phyloP scores from a whole-genome alignment of 1,140 invertebrate genomes.

The silkworm (Bombyx mori) region DNA sequence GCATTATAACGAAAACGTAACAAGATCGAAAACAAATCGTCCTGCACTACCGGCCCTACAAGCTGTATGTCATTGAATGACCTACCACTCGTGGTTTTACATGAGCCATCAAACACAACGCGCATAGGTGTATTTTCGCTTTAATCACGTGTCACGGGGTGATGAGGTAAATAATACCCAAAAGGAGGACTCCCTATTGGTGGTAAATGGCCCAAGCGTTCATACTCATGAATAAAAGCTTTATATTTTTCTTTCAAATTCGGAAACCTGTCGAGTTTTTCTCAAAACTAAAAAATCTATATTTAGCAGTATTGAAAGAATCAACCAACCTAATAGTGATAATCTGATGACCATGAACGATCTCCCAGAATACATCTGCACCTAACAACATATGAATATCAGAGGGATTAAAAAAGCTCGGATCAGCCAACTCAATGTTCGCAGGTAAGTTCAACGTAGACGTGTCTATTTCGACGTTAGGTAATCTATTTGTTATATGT shows the following conservation, averaged over 20 bases:
- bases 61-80: constrained; percentile 1
- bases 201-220: not conserved
- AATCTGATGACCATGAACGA: too few species aligned
- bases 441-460: too few species aligned
- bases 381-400: too few species aligned
- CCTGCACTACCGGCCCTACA: not conserved
- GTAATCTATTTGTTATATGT: too few species aligned
- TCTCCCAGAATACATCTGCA: too few species aligned
- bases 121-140: not conserved
- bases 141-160: not conserved
- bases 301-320: not conserved
- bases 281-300: not conserved
- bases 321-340: too few species aligned
- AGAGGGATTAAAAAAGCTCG: too few species aligned
- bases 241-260: too few species aligned
- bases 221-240: constrained; percentile 3
- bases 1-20: too few species aligned
- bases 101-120: not conserved
- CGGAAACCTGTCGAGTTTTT: not conserved
- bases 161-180: not conserved
- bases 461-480: too few species aligned
- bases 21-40: not conserved
- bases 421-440: too few species aligned
- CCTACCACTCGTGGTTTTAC: not conserved
- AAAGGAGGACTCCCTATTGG: not conserved